phyloP scores from a whole-genome alignment of 2,797 vertebrate genomes.

The Melanogrammus aeglefinus region DNA sequence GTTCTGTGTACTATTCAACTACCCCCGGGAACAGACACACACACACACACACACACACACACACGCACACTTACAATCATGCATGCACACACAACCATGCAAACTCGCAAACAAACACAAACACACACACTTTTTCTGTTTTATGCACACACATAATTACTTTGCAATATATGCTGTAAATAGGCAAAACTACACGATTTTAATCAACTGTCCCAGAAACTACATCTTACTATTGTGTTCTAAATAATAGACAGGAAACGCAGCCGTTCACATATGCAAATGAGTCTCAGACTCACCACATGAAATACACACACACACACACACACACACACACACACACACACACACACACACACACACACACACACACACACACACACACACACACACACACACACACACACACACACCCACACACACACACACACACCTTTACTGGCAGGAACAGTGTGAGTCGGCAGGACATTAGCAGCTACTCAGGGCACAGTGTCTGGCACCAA shows the following conservation, averaged over 20 bases:
- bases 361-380: constrained; percentile 2
- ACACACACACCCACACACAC: constrained; percentile 3
- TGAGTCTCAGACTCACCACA: background rate
- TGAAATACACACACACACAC: background rate
- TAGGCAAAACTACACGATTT: too few relatives aligned
- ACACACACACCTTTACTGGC: background rate
- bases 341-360: constrained; percentile 1
- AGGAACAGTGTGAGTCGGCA: constrained; percentile 28
- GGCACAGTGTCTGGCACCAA: constrained; percentile 40
- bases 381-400: constrained; percentile 4
- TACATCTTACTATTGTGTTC: too few relatives aligned
- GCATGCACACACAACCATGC: background rate
- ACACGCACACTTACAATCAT: constrained; percentile 27
- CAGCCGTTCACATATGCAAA: too few relatives aligned
- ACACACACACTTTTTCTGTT: constrained; percentile 72
- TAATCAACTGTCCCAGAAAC: too few relatives aligned
- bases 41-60: background rate
- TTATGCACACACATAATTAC: constrained; percentile 70
- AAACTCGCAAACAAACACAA: background rate
- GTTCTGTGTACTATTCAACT: constrained; percentile 48
- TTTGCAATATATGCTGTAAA: too few relatives aligned
- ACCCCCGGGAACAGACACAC: constrained; percentile 10
- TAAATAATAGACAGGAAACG: too few relatives aligned
- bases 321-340: constrained; percentile 3
- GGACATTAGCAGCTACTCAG: constrained; percentile 55